A percentile compares a stretch with the other conserved stretches of the same genome.
Evolutionary conservation across 2,797 vertebrate species (phyloP).

Genomic region (Lutjanus campechanus): DNA sequence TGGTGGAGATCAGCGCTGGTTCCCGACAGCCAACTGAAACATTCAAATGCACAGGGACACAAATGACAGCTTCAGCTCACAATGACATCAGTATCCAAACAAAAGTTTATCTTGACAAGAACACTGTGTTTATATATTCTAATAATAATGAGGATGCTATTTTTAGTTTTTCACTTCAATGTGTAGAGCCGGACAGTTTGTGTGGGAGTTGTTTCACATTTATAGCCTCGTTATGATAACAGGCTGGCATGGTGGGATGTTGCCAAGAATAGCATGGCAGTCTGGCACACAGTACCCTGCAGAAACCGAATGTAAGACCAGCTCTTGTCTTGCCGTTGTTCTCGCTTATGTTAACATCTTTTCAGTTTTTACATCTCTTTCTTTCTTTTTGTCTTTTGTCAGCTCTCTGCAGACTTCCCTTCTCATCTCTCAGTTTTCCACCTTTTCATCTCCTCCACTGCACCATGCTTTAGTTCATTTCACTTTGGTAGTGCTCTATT

Average conservation of each 20-base stretch:
- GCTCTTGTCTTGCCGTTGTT: conserved; percentile 15
- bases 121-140: not conserved
- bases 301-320: conserved; percentile 28
- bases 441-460: not conserved
- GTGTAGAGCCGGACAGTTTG: conserved; percentile 39
- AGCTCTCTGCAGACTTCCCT: not conserved
- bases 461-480: not conserved
- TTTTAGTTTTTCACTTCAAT: conserved; percentile 28
- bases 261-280: conserved; percentile 56
- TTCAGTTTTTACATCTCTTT: not conserved
- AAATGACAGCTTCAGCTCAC: not conserved
- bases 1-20: conserved; percentile 20
- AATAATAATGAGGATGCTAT: conserved; percentile 7
- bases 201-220: conserved; percentile 63
- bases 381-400: not conserved
- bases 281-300: conserved; percentile 39
- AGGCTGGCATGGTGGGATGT: conserved; percentile 39
- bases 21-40: not conserved
- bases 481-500: not conserved
- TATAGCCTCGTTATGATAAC: conserved; percentile 64
- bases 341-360: conserved; percentile 1
- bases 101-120: not conserved
- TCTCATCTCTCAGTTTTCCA: not conserved
- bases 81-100: not conserved
- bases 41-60: not conserved